Percentiles rank a stretch among this genome's conserved stretches.
Evolutionary conservation across 2,888 invertebrate genomes (phyloP).

Genomic region (Ormyrus thymus): DNA sequence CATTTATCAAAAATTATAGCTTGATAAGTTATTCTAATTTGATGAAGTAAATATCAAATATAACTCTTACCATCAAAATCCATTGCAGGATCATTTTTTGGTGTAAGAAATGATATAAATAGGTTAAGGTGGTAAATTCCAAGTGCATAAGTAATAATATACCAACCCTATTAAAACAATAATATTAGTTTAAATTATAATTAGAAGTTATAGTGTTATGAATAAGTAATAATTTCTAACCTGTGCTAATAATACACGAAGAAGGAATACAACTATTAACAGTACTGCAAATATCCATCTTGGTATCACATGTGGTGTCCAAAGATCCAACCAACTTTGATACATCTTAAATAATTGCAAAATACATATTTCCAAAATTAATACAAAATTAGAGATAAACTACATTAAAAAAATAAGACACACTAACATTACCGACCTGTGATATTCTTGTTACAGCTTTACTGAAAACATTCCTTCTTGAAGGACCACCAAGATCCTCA

Average conservation of each 20-base stretch:
- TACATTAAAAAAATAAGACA: constrained; percentile 24
- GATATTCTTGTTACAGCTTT: constrained; percentile 82
- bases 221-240: constrained; percentile 75
- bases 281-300: constrained; percentile 87
- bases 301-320: constrained; percentile 88
- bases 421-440: constrained; percentile 75
- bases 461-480: constrained; percentile 80
- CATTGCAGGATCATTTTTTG: constrained; percentile 98
- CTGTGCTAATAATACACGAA: constrained; percentile 89
- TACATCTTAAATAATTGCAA: constrained; percentile 78
- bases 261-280: constrained; percentile 84
- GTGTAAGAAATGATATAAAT: constrained; percentile 99
- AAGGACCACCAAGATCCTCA: constrained; percentile 81
- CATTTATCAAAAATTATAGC: background rate
- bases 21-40: constrained; percentile 17
- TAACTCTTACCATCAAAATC: constrained; percentile 88
- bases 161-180: constrained; percentile 90
- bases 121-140: constrained; percentile 99
- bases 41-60: constrained; percentile 41
- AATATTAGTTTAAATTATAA: constrained; percentile 48
- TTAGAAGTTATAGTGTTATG: background rate
- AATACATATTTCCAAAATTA: constrained; percentile 34
- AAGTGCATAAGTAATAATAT: constrained; percentile 98
- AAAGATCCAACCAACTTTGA: constrained; percentile 89
- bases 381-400: background rate